Conservation (phyloP, 1,140 invertebrate species). For the Brachionus plicatilis region DNA sequence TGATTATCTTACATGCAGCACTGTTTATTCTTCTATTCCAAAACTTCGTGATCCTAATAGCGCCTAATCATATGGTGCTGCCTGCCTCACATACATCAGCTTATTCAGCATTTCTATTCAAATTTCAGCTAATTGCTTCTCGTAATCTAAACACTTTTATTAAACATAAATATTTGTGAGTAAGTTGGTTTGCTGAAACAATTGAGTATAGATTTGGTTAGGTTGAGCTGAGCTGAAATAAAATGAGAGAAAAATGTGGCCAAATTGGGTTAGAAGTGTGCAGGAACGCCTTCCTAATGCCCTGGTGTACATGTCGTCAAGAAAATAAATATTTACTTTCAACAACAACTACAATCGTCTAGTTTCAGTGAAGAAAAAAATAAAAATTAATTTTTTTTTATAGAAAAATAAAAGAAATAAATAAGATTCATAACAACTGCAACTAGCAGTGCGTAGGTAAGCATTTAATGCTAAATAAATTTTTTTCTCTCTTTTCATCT, state of each 20-base stretch:
- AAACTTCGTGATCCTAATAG: not conserved
- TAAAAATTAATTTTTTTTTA: not conserved
- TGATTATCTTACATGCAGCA: no score
- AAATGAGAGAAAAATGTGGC: no score
- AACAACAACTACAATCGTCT: not conserved
- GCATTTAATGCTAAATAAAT: not conserved
- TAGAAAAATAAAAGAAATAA: not conserved
- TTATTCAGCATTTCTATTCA: not conserved
- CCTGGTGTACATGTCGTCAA: not conserved
- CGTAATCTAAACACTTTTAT: not conserved
- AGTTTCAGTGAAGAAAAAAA: not conserved
- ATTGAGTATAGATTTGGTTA: not conserved
- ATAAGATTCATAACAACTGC: not conserved
- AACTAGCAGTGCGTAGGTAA: not conserved
- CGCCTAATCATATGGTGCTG: not conserved
- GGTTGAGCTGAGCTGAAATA: no score
- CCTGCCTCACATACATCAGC: not conserved
- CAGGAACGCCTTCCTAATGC: not conserved
- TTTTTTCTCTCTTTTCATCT: not conserved
- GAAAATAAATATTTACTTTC: not conserved
- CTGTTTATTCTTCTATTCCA: not conserved
- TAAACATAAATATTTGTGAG: not conserved
- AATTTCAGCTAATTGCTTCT: not conserved
- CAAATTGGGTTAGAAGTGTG: not conserved
- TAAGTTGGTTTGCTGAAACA: not conserved